Evolutionary conservation across 37 sponge, comb jelly and placozoan species (phyloP).

Genomic region (Tethya wilhelma): DNA sequence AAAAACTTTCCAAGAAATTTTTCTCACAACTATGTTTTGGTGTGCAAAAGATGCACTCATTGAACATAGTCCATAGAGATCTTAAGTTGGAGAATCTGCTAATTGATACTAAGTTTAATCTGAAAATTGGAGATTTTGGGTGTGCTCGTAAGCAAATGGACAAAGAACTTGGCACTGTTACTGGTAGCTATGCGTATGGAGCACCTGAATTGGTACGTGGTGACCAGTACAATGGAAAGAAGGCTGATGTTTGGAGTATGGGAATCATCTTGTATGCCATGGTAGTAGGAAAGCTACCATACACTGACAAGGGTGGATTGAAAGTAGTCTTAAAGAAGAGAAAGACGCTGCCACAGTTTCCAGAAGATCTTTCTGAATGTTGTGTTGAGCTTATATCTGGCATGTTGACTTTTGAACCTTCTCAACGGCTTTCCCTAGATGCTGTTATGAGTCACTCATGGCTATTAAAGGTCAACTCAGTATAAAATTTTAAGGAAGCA

Average conservation of each 20-base stretch:
- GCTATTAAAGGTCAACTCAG: too few species aligned
- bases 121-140: slow-evolving; percentile 66
- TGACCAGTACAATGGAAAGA: slow-evolving; percentile 59
- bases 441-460: slow-evolving; percentile 54
- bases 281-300: slow-evolving; percentile 56
- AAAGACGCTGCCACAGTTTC: slow-evolving; percentile 31
- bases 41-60: slow-evolving; percentile 47
- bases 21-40: slow-evolving; percentile 53
- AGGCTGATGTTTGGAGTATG: slow-evolving; percentile 70
- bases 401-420: slow-evolving; percentile 49
- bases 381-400: slow-evolving; percentile 33
- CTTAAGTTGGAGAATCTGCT: slow-evolving; percentile 70
- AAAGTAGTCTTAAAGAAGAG: slow-evolving; percentile 48
- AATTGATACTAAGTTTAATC: slow-evolving; percentile 34
- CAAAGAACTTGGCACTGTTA: slow-evolving; percentile 45
- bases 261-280: slow-evolving; percentile 65
- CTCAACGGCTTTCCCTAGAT: slow-evolving; percentile 14
- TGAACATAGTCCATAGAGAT: slow-evolving; percentile 60
- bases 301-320: slow-evolving; percentile 47
- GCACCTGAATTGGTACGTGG: slow-evolving; percentile 70
- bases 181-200: slow-evolving; percentile 77
- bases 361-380: slow-evolving; percentile 16
- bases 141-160: slow-evolving; percentile 66
- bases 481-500: too few species aligned
- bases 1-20: slow-evolving; percentile 47